These are phyloP conservation scores for Pegea sp. DNA, from an alignment of 23 tunicate species.

Conservation along the genomic window DNA sequence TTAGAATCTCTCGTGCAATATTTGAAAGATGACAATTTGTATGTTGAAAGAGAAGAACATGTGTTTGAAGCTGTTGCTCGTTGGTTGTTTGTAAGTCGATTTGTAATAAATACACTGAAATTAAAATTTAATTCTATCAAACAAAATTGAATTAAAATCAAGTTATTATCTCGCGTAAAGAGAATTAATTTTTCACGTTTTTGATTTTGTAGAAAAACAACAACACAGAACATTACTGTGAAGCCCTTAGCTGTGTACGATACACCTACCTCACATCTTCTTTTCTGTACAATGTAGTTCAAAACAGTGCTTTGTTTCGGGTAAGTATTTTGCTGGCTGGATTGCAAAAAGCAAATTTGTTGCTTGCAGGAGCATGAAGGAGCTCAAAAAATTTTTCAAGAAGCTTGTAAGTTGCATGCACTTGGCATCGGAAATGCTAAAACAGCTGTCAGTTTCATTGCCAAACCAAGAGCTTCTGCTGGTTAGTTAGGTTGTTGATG, in stretches of 20 bases:
- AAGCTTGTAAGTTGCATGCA: slow-evolving; percentile 77
- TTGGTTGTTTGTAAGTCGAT: slow-evolving; percentile 43
- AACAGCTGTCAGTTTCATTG: slow-evolving; percentile 28
- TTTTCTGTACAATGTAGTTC: slow-evolving; percentile 52
- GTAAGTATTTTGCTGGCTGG: slow-evolving; percentile 2
- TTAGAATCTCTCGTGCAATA: slow-evolving; percentile 17
- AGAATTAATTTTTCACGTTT: no score
- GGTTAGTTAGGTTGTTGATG: slow-evolving; percentile 3
- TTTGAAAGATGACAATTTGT: slow-evolving; percentile 35
- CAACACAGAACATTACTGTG: slow-evolving; percentile 15
- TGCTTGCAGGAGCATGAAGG: slow-evolving; percentile 13
- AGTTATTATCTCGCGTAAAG: no score
- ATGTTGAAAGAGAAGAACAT: slow-evolving; percentile 51
- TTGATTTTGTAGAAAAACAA: slow-evolving; percentile 14
- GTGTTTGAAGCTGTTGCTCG: slow-evolving; percentile 53
- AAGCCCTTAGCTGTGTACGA: slow-evolving; percentile 30
- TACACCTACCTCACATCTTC: slow-evolving; percentile 31
- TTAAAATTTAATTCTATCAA: no score
- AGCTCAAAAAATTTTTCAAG: slow-evolving; percentile 29
- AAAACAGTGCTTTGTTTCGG: slow-evolving; percentile 41
- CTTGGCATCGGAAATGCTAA: slow-evolving; percentile 48
- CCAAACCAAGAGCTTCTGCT: slow-evolving; percentile 38
- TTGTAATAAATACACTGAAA: no score
- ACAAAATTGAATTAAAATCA: no score
- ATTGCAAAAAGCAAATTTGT: neutral